Conservation (phyloP, 2,113 vertebrate species). For the Lagopus leucura region DNA sequence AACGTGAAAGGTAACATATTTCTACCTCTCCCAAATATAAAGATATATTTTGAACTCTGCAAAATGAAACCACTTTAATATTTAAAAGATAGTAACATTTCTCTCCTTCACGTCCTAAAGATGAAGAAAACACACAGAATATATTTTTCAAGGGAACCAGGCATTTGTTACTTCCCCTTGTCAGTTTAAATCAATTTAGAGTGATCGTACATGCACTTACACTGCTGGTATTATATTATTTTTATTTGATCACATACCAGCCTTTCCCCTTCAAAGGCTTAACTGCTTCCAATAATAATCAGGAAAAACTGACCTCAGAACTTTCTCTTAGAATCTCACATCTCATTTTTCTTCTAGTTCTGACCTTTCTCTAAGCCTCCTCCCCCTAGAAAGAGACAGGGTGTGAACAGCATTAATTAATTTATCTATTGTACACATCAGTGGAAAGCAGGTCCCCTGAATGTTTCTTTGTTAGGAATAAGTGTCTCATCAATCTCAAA, state of each 20-base stretch:
- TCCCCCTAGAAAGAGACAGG: not conserved
- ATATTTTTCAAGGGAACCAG: not conserved
- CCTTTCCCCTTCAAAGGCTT: not conserved
- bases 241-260: not conserved
- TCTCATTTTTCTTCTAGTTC: not conserved
- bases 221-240: not conserved
- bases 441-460: not conserved
- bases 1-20: not conserved
- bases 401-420: not conserved
- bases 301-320: not conserved
- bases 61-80: not conserved
- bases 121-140: not conserved
- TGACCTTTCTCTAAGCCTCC: not conserved
- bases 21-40: not conserved
- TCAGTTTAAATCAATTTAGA: constrained; percentile 14
- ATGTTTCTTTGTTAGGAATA: not conserved
- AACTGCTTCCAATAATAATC: not conserved
- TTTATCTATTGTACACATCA: not conserved
- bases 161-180: not conserved
- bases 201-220: not conserved
- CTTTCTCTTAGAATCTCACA: not conserved
- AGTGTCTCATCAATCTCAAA: not conserved
- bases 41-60: not conserved
- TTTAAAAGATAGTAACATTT: not conserved
- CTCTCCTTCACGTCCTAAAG: not conserved